These are phyloP conservation scores for Meteorus colon DNA, from an alignment of 2,888 invertebrate genomes.

Conservation along the genomic window DNA sequence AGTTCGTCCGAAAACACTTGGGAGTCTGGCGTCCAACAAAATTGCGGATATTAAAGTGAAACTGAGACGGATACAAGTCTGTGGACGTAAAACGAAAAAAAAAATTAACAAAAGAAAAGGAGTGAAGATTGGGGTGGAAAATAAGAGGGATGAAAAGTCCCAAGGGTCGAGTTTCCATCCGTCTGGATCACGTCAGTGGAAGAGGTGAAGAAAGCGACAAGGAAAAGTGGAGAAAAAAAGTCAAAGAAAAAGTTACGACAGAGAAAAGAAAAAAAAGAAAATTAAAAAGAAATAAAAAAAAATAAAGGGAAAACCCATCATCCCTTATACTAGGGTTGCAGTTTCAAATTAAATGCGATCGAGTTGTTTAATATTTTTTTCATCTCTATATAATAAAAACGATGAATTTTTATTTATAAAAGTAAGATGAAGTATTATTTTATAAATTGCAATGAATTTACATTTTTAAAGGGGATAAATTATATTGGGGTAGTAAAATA, in stretches of 20 bases:
- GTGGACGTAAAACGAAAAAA: neutral
- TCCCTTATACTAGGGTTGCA: neutral
- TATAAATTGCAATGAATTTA: neutral
- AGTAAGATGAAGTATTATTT: neutral
- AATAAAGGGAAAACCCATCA: neutral
- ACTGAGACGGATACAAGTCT: conserved; percentile 3
- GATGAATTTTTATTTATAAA: conserved; percentile 4
- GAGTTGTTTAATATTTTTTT: neutral
- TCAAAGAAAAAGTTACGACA: neutral
- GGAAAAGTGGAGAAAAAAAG: neutral
- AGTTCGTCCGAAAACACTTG: neutral
- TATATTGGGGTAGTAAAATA: neutral
- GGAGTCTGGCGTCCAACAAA: neutral
- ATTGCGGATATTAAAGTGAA: conserved; percentile 7
- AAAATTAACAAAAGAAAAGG: neutral
- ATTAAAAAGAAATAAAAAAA: neutral
- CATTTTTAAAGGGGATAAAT: neutral
- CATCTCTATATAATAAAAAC: neutral
- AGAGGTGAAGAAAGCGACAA: conserved; percentile 7
- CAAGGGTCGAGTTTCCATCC: conserved; percentile 7
- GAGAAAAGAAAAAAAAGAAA: neutral
- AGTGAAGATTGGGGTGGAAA: neutral
- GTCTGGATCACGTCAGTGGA: conserved; percentile 1
- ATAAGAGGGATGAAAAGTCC: conserved; percentile 3
- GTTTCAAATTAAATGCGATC: neutral